Base-by-base conservation (phyloP, 1,140 invertebrate species). In the Aphidius ervi region DNA sequence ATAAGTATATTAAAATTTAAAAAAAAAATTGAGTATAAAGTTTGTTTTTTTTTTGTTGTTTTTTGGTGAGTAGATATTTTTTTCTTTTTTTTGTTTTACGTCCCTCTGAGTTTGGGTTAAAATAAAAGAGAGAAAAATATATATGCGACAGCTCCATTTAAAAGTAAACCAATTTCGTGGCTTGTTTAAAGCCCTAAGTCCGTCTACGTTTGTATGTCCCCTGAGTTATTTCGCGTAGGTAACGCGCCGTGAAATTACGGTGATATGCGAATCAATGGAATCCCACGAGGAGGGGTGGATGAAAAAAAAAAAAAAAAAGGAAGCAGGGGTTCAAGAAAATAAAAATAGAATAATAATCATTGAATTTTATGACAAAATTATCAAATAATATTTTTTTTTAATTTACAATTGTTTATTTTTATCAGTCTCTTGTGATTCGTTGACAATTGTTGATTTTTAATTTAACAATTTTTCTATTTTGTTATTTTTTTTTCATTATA, bases 211-310 rank as follows among this genome's bases (percentile, higher is more conserved):
- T 64, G 65, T 64, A 61, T 67, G 69, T 74, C 76, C 74, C 73
- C 63, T 68, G 71, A 77, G 76, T 78, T 75, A 78, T 77, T 78
- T 78, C 76, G 74, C 74, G 72, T 76, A 78, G 74, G 76, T 78
- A 79, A 79, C 77, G 77, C 75, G 74, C 75, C 77, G 76, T 78
- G 77, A 79, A 79, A 79, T 79, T 78, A 79, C 76, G 76, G 77
- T 78, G 76, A 77, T 77, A 75, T 74, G 74, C 74, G 75, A 78
- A 78, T 78, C 75, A 78, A 78, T 77, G 74, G 73, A 40, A 54
- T 54, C 42, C 52, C 52, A 37, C 41, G 39, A 42, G 52, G 52
- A 10, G 20, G 6, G 52, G 39, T 39, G 3, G 39, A 37, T 43
- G 2, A 37, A 54, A 54, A 54, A 40, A 65, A 70, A 67, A 63